These are phyloP conservation scores for Tortrix viridana DNA, from an alignment of 2,888 invertebrate species.

Conservation along the genomic window DNA sequence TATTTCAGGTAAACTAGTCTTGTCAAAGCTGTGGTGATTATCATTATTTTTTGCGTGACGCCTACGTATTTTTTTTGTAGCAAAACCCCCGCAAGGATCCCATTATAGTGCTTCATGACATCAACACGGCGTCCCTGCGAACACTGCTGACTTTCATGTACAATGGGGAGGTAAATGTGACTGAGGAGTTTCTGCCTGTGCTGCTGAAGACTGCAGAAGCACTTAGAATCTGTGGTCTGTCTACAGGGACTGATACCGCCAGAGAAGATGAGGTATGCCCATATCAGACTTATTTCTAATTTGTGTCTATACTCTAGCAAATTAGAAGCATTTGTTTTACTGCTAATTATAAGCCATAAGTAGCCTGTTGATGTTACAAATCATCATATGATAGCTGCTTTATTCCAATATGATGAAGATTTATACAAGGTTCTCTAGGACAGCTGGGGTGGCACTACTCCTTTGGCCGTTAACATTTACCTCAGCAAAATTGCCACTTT, in stretches of 20 bases:
- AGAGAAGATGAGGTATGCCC: constrained; percentile 72
- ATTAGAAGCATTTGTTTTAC: too few species aligned
- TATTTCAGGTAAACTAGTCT: constrained; percentile 81
- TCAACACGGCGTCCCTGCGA: constrained; percentile 86
- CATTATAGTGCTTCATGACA: constrained; percentile 89
- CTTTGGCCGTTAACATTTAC: too few species aligned
- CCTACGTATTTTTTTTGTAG: constrained; percentile 81
- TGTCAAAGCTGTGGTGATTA: constrained; percentile 14
- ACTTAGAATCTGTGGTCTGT: constrained; percentile 87
- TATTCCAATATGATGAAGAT: too few species aligned
- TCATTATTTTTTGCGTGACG: constrained; percentile 52
- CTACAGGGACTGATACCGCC: constrained; percentile 80
- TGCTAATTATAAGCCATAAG: too few species aligned
- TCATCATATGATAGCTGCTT: too few species aligned
- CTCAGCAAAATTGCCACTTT: too few species aligned
- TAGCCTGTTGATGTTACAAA: too few species aligned
- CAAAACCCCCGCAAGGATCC: constrained; percentile 90
- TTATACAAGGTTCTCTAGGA: too few species aligned
- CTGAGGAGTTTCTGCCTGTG: constrained; percentile 87
- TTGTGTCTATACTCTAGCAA: too few species aligned
- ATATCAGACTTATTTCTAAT: too few species aligned
- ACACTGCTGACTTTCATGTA: constrained; percentile 89
- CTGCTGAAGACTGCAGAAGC: constrained; percentile 88
- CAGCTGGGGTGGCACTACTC: too few species aligned
- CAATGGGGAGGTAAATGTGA: constrained; percentile 89